Conservation (phyloP, 2,113 vertebrate species). For the Merops nubicus region DNA sequence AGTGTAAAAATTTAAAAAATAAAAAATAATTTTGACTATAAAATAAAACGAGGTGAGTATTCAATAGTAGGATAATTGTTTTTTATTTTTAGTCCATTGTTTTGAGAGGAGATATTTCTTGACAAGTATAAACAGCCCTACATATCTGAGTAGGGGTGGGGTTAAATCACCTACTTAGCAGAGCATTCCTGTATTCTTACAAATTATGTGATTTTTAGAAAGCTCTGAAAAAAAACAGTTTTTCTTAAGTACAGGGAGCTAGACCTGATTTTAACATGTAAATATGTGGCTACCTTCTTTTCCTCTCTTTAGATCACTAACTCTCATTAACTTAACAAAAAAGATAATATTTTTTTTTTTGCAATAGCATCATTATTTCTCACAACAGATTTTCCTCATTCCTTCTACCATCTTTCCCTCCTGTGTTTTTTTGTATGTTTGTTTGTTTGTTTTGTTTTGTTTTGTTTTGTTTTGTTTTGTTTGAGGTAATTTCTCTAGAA, state of each 20-base stretch:
- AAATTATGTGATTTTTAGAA: background rate
- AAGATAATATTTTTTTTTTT: background rate
- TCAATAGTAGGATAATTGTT: background rate
- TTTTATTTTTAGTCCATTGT: background rate
- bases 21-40: accelerated
- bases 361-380: background rate
- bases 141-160: background rate
- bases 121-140: background rate
- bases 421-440: background rate
- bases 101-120: background rate
- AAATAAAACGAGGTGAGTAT: background rate
- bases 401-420: accelerated
- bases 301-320: background rate
- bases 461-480: no score
- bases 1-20: no score
- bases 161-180: background rate
- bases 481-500: background rate
- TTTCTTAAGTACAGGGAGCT: background rate
- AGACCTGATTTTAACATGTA: accelerated
- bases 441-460: no score
- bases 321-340: background rate
- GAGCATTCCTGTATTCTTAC: background rate
- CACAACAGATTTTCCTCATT: background rate
- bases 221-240: accelerated
- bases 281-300: background rate